phyloP scores from a whole-genome alignment of 92 coral and sea anemone species.

The Micromussa lordhowensis region DNA sequence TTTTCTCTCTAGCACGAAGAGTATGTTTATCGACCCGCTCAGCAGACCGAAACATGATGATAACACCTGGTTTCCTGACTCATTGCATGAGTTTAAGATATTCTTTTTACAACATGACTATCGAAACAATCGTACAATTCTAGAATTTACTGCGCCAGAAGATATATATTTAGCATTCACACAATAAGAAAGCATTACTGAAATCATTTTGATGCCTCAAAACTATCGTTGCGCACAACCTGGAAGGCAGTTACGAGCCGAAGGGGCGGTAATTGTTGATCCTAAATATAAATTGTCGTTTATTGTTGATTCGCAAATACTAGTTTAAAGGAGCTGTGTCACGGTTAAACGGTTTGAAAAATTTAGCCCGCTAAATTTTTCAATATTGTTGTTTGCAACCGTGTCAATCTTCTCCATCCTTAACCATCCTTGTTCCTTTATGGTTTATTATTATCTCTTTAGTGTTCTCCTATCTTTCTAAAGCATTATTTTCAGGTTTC shows the following conservation, averaged over 20 bases:
- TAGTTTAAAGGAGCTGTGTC: too few relatives aligned
- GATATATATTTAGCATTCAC: neutral
- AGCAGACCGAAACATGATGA: neutral
- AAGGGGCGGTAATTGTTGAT: neutral
- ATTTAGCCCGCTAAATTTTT: too few relatives aligned
- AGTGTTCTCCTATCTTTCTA: too few relatives aligned
- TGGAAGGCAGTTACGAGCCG: neutral
- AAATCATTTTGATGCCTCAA: neutral
- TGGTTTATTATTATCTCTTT: too few relatives aligned
- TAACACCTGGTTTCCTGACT: neutral
- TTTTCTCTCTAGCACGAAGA: neutral
- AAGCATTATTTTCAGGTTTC: too few relatives aligned
- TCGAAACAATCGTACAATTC: neutral
- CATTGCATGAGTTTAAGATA: neutral
- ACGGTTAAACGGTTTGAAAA: too few relatives aligned
- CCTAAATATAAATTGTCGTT: neutral
- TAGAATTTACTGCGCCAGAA: neutral
- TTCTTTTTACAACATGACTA: neutral
- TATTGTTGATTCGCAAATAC: too few relatives aligned
- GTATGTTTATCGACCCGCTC: neutral
- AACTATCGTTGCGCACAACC: neutral
- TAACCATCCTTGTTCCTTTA: too few relatives aligned
- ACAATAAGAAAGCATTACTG: neutral
- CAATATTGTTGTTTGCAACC: too few relatives aligned
- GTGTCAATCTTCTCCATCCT: too few relatives aligned